A percentile compares a stretch with the other conserved stretches of the same genome.
Conservation (phyloP, 2,888 invertebrate genomes). For the Bruchidius siliquastri region DNA sequence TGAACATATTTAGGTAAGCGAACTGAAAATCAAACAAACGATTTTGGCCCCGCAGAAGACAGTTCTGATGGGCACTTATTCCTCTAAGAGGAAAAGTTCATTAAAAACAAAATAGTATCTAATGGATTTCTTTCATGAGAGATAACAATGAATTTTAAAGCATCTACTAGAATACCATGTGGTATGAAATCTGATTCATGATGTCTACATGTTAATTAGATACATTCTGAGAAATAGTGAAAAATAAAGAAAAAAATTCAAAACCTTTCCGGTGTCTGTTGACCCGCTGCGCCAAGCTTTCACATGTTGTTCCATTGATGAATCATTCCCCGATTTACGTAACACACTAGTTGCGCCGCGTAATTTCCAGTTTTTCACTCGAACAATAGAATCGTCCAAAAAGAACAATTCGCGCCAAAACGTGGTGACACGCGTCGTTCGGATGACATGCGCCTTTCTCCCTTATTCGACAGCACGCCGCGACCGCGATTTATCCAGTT, state of each 20-base stretch:
- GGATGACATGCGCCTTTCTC: conserved; percentile 11
- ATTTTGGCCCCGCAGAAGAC: no score
- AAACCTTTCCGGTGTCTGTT: conserved; percentile 22
- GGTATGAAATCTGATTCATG: not conserved
- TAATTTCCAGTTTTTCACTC: not conserved
- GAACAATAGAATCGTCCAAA: conserved; percentile 4
- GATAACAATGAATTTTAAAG: no score
- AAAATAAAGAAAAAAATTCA: conserved; percentile 16
- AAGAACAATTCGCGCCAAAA: conserved; percentile 8
- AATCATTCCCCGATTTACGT: conserved; percentile 29
- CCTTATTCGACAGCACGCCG: conserved; percentile 8
- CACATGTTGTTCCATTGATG: conserved; percentile 33
- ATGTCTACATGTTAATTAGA: conserved; percentile 1
- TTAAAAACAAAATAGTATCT: no score
- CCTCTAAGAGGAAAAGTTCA: no score
- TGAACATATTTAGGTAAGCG: no score
- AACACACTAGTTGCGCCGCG: conserved; percentile 3
- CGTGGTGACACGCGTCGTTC: conserved; percentile 2
- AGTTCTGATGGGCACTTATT: no score
- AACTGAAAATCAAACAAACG: no score
- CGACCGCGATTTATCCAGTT: conserved; percentile 11
- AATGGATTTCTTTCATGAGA: no score
- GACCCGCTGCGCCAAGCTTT: conserved; percentile 25
- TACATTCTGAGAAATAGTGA: conserved; percentile 7
- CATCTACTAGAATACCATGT: no score